phyloP scores from a whole-genome alignment of 1,140 invertebrate species.

The Tyrophagus putrescentiae region DNA sequence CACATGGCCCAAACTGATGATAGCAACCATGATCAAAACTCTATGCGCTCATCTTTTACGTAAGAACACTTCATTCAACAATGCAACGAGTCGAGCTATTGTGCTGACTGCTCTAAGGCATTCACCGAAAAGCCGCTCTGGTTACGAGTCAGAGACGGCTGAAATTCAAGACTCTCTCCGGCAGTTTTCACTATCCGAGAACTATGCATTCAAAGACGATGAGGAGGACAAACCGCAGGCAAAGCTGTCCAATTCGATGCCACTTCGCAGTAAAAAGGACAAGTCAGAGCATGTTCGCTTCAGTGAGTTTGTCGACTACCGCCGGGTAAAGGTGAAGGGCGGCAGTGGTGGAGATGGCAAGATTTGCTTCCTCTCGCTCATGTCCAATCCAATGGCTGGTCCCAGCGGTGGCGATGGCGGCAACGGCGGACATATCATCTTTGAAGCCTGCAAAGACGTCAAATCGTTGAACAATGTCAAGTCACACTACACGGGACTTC shows the following conservation, averaged over 20 bases:
- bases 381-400: constrained; percentile 66
- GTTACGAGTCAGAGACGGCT: constrained; percentile 5
- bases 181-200: background rate
- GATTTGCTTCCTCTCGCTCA: constrained; percentile 64
- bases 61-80: no score
- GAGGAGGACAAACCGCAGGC: background rate
- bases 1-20: no score
- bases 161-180: constrained; percentile 1
- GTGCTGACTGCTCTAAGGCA: background rate
- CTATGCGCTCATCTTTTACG: no score
- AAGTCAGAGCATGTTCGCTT: background rate
- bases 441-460: constrained; percentile 41
- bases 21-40: no score
- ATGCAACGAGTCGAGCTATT: background rate
- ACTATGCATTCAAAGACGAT: background rate
- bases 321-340: constrained; percentile 42
- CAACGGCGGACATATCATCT: constrained; percentile 88
- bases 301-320: constrained; percentile 34
- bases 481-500: constrained; percentile 43
- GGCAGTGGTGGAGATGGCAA: constrained; percentile 84
- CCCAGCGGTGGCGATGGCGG: constrained; percentile 95
- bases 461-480: constrained; percentile 56
- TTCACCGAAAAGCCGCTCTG: background rate
- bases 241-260: background rate
- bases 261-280: constrained; percentile 1